Percentiles rank a stretch among this genome's conserved stretches.
These are phyloP conservation scores for Rugalucina vietnamica DNA, from an alignment of 2,888 invertebrate genomes.

Conservation along the genomic window DNA sequence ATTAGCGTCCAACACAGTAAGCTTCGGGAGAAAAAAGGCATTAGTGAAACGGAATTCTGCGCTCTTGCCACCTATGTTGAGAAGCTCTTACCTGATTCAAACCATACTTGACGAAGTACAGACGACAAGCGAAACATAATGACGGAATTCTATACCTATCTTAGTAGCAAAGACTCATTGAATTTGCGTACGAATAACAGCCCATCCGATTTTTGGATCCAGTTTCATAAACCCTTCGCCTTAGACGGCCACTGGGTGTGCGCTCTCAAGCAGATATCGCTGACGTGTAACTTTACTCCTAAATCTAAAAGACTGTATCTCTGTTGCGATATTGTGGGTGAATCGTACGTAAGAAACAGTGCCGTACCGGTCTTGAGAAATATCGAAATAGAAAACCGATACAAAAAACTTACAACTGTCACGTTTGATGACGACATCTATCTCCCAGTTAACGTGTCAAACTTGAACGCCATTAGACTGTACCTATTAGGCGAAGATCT, in stretches of 20 bases:
- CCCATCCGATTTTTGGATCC: constrained; percentile 34
- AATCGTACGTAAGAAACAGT: constrained; percentile 28
- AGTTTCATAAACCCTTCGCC: constrained; percentile 27
- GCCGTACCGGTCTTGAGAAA: constrained; percentile 23
- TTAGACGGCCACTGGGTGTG: constrained; percentile 44
- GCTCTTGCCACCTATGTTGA: constrained; percentile 9
- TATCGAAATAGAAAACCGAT: constrained; percentile 9
- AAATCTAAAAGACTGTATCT: constrained; percentile 27
- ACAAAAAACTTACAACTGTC: constrained; percentile 15
- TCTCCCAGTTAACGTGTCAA: constrained; percentile 5
- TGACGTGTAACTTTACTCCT: constrained; percentile 31
- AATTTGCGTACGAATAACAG: constrained; percentile 21
- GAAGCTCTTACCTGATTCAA: not conserved
- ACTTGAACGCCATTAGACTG: constrained; percentile 9
- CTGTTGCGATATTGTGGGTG: constrained; percentile 30
- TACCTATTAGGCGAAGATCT: constrained; percentile 23
- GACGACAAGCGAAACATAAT: not conserved
- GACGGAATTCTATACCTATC: not conserved
- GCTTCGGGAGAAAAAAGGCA: constrained; percentile 6
- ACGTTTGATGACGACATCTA: not conserved
- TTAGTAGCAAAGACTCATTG: constrained; percentile 13
- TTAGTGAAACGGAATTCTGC: constrained; percentile 3
- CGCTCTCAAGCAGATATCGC: constrained; percentile 29
- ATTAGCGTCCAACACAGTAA: constrained; percentile 8
- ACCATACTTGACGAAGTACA: constrained; percentile 7